A percentile compares a stretch with the other conserved stretches of the same genome.
Conservation (phyloP, 2,113 vertebrate genomes). For the Galemys pyrenaicus region DNA sequence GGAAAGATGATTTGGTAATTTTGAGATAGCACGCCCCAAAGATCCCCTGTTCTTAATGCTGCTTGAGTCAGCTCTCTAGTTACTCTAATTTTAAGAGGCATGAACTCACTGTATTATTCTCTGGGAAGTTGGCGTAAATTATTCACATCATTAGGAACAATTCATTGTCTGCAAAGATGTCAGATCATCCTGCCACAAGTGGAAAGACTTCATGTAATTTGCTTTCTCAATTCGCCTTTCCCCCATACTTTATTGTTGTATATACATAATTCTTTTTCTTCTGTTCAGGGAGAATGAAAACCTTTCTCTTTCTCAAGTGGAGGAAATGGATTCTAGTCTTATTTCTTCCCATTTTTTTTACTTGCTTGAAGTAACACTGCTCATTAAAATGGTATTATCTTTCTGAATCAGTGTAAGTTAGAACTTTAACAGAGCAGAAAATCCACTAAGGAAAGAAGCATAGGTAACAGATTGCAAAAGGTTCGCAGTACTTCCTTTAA, state of each 20-base stretch:
- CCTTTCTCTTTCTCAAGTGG: constrained; percentile 21
- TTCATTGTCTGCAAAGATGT: constrained; percentile 38
- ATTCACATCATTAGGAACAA: constrained; percentile 52
- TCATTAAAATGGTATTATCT: constrained; percentile 15
- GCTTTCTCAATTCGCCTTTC: constrained; percentile 29
- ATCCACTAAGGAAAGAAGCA: neutral
- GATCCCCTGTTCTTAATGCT: neutral
- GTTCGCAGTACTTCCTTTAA: constrained; percentile 10
- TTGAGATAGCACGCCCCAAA: neutral
- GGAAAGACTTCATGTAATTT: constrained; percentile 24
- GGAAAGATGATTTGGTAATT: neutral
- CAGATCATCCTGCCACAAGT: constrained; percentile 21
- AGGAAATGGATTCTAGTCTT: constrained; percentile 17
- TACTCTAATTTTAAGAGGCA: neutral
- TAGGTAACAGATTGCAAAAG: constrained; percentile 18
- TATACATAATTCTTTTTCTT: neutral
- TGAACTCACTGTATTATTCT: neutral
- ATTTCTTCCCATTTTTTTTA: neutral
- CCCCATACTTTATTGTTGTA: neutral
- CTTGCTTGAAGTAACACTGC: neutral
- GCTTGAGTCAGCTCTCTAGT: neutral
- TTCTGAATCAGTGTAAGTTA: constrained; percentile 13
- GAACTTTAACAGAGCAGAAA: constrained; percentile 16
- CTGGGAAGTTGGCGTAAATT: constrained; percentile 35
- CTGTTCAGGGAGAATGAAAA: neutral